A percentile compares a stretch with the other conserved stretches of the same genome.
phyloP scores from a whole-genome alignment of 2,797 vertebrate genomes.

The Falco biarmicus region DNA sequence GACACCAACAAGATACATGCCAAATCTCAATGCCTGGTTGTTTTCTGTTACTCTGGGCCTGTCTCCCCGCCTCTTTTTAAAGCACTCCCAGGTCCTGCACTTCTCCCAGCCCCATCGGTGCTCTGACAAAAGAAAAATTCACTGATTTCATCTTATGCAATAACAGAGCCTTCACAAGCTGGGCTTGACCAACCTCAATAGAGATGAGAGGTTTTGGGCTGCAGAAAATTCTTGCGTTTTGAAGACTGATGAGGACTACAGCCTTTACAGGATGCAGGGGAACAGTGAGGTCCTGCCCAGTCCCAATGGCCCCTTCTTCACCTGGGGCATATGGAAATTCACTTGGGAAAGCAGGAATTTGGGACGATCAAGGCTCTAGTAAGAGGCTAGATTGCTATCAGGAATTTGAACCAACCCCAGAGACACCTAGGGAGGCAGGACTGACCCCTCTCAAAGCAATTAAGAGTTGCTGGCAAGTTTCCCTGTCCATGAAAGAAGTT shows the following conservation, averaged over 20 bases:
- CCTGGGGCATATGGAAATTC: background rate
- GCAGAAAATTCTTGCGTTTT: background rate
- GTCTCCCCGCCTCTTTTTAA: background rate
- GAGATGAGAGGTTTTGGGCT: background rate
- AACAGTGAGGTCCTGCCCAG: background rate
- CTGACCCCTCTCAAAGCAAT: background rate
- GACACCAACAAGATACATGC: slow-evolving; percentile 37
- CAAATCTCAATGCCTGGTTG: background rate
- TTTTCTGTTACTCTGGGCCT: slow-evolving; percentile 1
- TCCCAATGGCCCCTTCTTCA: background rate
- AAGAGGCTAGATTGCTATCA: background rate
- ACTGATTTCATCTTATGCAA: background rate
- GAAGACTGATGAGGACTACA: background rate
- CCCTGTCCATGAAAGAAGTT: background rate
- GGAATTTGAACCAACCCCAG: background rate
- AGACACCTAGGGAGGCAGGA: background rate
- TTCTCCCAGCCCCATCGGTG: background rate
- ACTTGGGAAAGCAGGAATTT: background rate
- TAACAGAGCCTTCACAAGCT: background rate
- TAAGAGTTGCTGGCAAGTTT: background rate
- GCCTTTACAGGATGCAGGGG: fast-evolving
- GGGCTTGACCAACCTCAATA: background rate
- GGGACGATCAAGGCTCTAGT: background rate
- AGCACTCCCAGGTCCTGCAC: background rate
- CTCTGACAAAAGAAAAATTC: background rate